These are phyloP conservation scores for Agriopis marginaria DNA, from an alignment of 2,888 invertebrate species.

Conservation along the genomic window DNA sequence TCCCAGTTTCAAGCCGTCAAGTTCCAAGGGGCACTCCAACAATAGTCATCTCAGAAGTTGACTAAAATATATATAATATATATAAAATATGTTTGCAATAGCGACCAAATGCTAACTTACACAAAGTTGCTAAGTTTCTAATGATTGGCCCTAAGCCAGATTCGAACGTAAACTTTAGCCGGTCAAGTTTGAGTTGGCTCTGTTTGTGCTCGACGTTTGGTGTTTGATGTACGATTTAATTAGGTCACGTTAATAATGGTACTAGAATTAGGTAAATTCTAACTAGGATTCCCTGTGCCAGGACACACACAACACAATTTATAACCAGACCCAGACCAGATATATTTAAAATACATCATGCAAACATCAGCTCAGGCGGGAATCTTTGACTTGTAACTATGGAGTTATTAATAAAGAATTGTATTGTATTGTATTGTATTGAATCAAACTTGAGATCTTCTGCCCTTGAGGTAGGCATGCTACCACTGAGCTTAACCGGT, in stretches of 20 bases:
- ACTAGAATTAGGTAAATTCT: background rate
- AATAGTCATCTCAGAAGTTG: conserved; percentile 28
- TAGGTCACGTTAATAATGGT: background rate
- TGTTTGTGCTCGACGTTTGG: conserved; percentile 35
- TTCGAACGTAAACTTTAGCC: conserved; percentile 31
- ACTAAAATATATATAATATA: conserved; percentile 31
- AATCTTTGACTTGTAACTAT: too few species aligned
- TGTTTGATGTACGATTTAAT: conserved; percentile 27
- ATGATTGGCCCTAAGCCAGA: conserved; percentile 44
- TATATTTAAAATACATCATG: too few species aligned
- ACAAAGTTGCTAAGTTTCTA: conserved; percentile 44
- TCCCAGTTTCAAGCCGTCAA: conserved; percentile 13
- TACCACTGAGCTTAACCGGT: too few species aligned
- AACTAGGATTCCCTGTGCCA: too few species aligned
- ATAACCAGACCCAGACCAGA: too few species aligned
- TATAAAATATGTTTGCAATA: conserved; percentile 38
- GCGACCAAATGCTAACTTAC: conserved; percentile 37
- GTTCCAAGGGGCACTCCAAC: conserved; percentile 25
- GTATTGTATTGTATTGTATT: too few species aligned
- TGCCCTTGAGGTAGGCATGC: too few species aligned
- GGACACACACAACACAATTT: too few species aligned
- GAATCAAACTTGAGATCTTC: too few species aligned
- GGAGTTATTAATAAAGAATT: too few species aligned
- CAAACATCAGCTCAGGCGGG: too few species aligned
- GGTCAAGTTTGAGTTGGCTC: conserved; percentile 27